phyloP scores from a whole-genome alignment of 2,888 invertebrate genomes.

The Aporophyla nigra region DNA sequence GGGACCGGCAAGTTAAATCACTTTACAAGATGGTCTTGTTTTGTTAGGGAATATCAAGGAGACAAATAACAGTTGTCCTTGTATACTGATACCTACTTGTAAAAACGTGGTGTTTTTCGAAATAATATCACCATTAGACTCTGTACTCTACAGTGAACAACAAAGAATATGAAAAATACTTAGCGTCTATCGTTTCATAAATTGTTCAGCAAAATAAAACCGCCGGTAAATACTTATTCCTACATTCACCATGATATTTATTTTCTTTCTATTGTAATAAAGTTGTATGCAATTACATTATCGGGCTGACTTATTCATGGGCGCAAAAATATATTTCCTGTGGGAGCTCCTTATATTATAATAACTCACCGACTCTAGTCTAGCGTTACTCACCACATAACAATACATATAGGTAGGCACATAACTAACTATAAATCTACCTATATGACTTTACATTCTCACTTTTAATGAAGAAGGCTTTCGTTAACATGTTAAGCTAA shows the following conservation, averaged over 20 bases:
- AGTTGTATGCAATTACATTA: background rate
- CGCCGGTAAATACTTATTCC: background rate
- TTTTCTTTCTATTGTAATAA: background rate
- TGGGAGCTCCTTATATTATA: background rate
- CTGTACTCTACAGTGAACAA: no score
- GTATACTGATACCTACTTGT: background rate
- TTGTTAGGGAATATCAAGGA: background rate
- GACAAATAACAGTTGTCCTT: background rate
- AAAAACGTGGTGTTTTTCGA: no score
- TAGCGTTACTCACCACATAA: background rate
- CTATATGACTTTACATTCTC: background rate
- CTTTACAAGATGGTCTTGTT: background rate
- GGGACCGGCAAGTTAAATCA: background rate
- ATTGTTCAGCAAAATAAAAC: background rate
- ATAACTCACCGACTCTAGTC: background rate
- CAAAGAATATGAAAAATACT: background rate
- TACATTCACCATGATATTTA: background rate
- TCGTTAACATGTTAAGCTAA: slow-evolving; percentile 1
- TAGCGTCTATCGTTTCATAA: background rate
- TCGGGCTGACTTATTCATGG: slow-evolving; percentile 6
- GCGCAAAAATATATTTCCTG: background rate
- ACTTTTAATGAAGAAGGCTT: background rate
- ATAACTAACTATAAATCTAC: no score
- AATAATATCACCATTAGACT: no score
- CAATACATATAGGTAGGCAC: background rate